Evolutionary conservation across 2,797 vertebrate genomes (phyloP), one percentile per base, ranked within the genome.

Genomic region (Microctenopoma lineatum): DNA sequence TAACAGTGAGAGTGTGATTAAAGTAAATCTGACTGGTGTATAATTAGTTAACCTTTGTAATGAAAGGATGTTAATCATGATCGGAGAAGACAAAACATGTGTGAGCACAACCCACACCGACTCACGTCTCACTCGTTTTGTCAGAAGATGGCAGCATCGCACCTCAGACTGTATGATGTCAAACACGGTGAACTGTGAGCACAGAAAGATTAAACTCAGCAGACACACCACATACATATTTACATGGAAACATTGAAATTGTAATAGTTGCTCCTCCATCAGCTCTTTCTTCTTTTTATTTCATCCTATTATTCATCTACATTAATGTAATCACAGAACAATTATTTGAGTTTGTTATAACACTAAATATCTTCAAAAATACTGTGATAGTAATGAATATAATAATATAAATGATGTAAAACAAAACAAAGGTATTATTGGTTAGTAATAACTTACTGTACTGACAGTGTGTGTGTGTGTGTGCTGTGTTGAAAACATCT

Each of bases 71-170:
- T 32, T 32, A 32, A 32, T 32, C 5, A 6, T 6, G 5, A 32
- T 32, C 29, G 4, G 29, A 32, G 29, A 12, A 38, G 2, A 52
- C 15, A 16, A 29, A 18, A 3, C n/a, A n/a, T 41, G 39, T 14
- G 12, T 14, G 2, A 15, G 39, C 39, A 13, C 14, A 15, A 5
- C 14, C 2, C 39, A 15, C 39, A 14, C 14, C 5, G 14, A 4
- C 4, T 41, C 39, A 41, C 39, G 14, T 41, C 39, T 41, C 39
- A 13, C 39, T 15, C 4, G 39, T 41, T 41, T 41, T 41, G 14
- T 41, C 13, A 91, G 82, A 69, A 93, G 94, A 88, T 89, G 92
- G 90, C 75, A 87, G 85, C 86, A 87, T 88, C 77, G 83, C 41
- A 79, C 70, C 76, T 84, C 47, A 62, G 32, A 75, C 66, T 13